These are phyloP conservation scores for Phengaris alcon DNA, from an alignment of 2,888 invertebrate species.

Conservation along the genomic window DNA sequence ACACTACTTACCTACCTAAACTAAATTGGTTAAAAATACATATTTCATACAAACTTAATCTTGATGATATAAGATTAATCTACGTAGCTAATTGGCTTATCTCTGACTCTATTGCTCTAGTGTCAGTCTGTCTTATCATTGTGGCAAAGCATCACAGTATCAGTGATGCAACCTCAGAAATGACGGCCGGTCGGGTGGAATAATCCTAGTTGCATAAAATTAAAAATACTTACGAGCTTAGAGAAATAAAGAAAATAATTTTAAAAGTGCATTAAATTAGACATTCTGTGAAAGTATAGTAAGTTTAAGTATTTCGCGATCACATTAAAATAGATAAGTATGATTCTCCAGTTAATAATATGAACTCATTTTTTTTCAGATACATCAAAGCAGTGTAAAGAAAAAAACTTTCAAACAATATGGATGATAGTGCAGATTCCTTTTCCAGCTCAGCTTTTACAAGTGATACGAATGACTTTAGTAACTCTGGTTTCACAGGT, in stretches of 20 bases:
- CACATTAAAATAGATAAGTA: not conserved
- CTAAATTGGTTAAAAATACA: not conserved
- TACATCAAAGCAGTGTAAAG: not conserved
- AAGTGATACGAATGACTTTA: not conserved
- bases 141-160: not conserved
- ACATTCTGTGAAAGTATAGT: no score
- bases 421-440: not conserved
- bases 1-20: no score
- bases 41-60: not conserved
- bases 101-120: not conserved
- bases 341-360: not conserved
- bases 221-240: no score
- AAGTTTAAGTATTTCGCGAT: no score
- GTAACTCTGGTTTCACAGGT: not conserved
- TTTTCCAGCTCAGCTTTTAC: not conserved
- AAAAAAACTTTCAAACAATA: not conserved
- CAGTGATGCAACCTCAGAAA: not conserved
- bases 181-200: not conserved
- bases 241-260: not conserved
- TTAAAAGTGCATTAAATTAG: no score
- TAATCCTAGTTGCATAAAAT: not conserved
- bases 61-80: not conserved
- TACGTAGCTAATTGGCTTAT: not conserved
- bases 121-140: not conserved
- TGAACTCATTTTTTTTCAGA: not conserved